Base-by-base conservation (phyloP, 1,140 invertebrate species). In the Choristoneura fumiferana region DNA sequence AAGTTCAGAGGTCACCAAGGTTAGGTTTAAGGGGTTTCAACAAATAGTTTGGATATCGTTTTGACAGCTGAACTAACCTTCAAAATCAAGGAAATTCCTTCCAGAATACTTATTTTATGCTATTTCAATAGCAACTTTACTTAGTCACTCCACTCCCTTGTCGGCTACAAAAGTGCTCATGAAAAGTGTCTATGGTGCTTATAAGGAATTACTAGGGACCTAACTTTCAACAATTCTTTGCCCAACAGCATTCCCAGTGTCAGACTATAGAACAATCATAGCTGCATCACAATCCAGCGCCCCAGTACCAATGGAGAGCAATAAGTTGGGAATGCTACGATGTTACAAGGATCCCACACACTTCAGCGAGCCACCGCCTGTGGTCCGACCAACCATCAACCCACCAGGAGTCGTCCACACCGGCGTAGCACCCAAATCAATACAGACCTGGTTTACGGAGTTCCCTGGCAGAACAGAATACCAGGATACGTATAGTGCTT, bases 381-480 rank as follows among this genome's bases (percentile, higher is more conserved):
- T 65, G 0, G 74, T 77, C 4, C 53, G 81, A 12, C 85, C 83
- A 0, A 86, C 83, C 0, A 86, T 88, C 13, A 60, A 85, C 22
- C 85, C 80, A 10, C 81, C 83, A 14, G 58, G 69, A 0, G 52
- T 52, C 0, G 70, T 85, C 0, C 80, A 86, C 57, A 86, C 81
- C 1, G 81, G 82, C 0, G 78, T 86, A 0, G 57, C 67, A 1
- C 87, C 91, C 13, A 76, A 86, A 54, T 76, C 76, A 5, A 74
- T 90, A 12, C 74, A 81, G n/a, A 73, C 78, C 3, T 92, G 90
- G 90, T 90, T 89, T 53, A 78, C 79, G 2, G 87, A 87, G 6
- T 90, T 84, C 57, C 91, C 90, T 0, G 92, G 92, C 4, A 74
- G 87, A 9, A 90, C 91, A 0, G 92, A 93, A 60, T 93, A 93